Evolutionary conservation across 2,797 vertebrate species (phyloP), one percentile per base, ranked within the genome.

Genomic region (Gouania willdenowi): DNA sequence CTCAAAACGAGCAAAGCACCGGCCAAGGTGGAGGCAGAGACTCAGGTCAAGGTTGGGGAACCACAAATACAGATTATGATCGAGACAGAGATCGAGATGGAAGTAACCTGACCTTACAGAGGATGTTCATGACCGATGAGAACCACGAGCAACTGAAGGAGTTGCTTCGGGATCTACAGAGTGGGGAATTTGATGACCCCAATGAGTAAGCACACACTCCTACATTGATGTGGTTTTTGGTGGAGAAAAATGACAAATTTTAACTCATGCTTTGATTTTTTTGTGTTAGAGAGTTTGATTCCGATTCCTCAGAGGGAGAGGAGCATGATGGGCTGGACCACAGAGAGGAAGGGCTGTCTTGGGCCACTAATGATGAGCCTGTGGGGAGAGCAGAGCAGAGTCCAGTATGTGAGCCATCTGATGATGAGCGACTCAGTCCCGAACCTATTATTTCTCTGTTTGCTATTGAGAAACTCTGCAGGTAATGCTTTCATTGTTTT

Each of bases 91-190:
- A 52, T 10, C 7, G 22, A 2, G 36, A 53, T 11, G 35, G 47
- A 18, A 57, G 52, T 44, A 82, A 34, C 67, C 87, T 91, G 68
- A 92, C 92, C 2, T 53, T 95, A 53, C 93, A 98, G 83, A 97
- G 79, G 43, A 90, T 99, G 24, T 90, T 93, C 45, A 99, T 99
- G 97, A 97, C 94, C 2, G 89, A 89, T 2, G 93, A 95, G 71
- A 98, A 95, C 76, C 94, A 95, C 71, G 91, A 92, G 32, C 91
- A 92, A 61, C 92, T 99, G 16, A 97, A 92, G 60, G 92, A 94
- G 62, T 91, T 99, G 26, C 89, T 99, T 61, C 85, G 87, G 35
- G 92, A 95, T 22, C 89, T 99, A 24, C 94, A 98, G 72, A 84
- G 69, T 2, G 91, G 90, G 50, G 93, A 92, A 8, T 79, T 83